Evolutionary conservation across 2,113 vertebrate genomes (phyloP), one percentile per base, ranked within the genome.

Genomic region (Ophiodon elongatus): DNA sequence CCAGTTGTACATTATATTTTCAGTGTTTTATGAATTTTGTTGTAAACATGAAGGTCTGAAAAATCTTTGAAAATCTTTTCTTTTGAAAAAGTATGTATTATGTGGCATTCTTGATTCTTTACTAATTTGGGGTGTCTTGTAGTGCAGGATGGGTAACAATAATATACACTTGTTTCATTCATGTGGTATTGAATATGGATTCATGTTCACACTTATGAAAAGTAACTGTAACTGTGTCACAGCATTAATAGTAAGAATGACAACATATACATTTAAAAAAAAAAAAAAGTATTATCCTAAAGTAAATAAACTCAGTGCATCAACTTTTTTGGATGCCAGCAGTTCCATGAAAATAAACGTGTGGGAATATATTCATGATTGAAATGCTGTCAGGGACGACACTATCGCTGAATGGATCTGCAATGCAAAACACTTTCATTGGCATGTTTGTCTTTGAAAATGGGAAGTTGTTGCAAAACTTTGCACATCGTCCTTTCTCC

Each of bases 381-480:
- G 80, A 77, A 85, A 85, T 86, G 80, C 33, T 85, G 79, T 82
- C 70, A 64, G 68, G 72, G 66, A 65, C 81, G 68, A 76, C 76
- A 23, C 77, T 89, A 85, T 92, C 84, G 66, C 79, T 23, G 56
- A 85, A 76, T 79, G 67, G 60, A 94, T 93, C 93, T 90, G 47
- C 83, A 90, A 78, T 84, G 76, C 79, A 86, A 92, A 92, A 87
- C 75, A 43, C 39, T 77, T 85, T 87, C 65, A 77, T 89, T 79
- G 86, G 71, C 25, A 31, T 90, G 85, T 94, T 92, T 93, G 92
- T 90, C 82, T 93, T 90, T 81, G 73, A 83, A 87, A 92, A 93
- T 91, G 63, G 82, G 76, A 89, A 72, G 73, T 73, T 78, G 72
- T 68, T 76, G 67, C 54, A 87, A 84, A 86, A 87, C 73, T 82